These are phyloP conservation scores for Drosophila nr. fundita DNA, from an alignment of 2,888 invertebrate species.

Conservation along the genomic window DNA sequence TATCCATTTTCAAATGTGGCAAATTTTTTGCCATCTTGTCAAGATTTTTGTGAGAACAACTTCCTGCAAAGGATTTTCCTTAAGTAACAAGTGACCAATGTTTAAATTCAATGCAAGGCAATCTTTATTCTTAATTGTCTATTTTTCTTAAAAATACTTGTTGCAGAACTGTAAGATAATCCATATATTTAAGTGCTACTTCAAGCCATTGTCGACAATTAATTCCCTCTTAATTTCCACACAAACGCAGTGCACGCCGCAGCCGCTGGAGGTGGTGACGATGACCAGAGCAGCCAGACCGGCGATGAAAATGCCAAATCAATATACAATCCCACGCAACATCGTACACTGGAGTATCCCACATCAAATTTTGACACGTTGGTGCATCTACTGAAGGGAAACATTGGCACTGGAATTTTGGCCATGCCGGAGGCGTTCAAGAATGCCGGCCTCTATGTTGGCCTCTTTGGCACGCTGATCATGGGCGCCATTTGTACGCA, in stretches of 20 bases:
- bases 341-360: constrained; percentile 90
- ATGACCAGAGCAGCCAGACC: constrained; percentile 52
- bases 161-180: background rate
- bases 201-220: constrained; percentile 10
- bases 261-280: constrained; percentile 59
- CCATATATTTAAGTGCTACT: background rate
- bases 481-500: constrained; percentile 96
- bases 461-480: constrained; percentile 91
- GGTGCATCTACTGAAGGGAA: constrained; percentile 90
- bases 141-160: background rate
- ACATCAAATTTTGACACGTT: constrained; percentile 92
- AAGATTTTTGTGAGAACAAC: background rate
- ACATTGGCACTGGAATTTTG: constrained; percentile 96
- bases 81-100: background rate
- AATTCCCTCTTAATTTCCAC: constrained; percentile 16
- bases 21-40: background rate
- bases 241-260: constrained; percentile 69
- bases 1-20: background rate
- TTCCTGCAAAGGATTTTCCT: background rate
- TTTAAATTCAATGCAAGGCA: background rate
- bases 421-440: constrained; percentile 98
- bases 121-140: background rate
- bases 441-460: constrained; percentile 94
- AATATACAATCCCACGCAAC: constrained; percentile 88
- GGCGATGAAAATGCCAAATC: constrained; percentile 69